Percentiles rank a stretch among this genome's conserved stretches.
These are phyloP conservation scores for Drosophila ezoana DNA, from an alignment of 2,888 invertebrate species.

Conservation along the genomic window DNA sequence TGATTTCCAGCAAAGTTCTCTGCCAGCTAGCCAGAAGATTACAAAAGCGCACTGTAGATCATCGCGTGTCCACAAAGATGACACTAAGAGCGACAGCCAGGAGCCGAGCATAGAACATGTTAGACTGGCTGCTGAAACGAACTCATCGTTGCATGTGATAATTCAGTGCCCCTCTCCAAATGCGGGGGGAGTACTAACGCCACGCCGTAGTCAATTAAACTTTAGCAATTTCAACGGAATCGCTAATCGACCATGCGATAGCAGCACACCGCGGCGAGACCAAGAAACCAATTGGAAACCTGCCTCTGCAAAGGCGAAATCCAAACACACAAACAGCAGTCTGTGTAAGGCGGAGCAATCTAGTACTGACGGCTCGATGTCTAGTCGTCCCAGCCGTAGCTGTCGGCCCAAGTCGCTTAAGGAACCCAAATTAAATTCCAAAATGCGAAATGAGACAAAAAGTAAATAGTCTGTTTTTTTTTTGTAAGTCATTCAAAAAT, in stretches of 20 bases:
- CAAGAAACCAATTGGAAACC: neutral
- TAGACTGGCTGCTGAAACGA: neutral
- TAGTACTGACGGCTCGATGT: slow-evolving; percentile 1
- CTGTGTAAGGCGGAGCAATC: neutral
- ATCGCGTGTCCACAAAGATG: neutral
- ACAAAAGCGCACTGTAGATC: neutral
- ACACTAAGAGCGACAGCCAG: neutral
- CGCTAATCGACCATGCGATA: slow-evolving; percentile 5
- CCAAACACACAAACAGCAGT: neutral
- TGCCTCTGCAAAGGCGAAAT: neutral
- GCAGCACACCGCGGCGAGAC: slow-evolving; percentile 31
- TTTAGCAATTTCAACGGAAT: slow-evolving; percentile 35
- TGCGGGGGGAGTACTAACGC: slow-evolving; percentile 8
- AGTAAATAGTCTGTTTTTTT: slow-evolving; percentile 8
- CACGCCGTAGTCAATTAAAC: slow-evolving; percentile 19
- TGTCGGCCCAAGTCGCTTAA: slow-evolving; percentile 48
- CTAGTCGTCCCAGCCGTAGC: slow-evolving; percentile 36
- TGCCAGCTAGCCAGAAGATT: neutral
- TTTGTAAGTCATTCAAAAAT: neutral
- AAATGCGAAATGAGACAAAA: slow-evolving; percentile 40
- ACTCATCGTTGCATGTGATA: neutral
- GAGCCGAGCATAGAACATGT: slow-evolving; percentile 21
- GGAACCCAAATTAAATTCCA: slow-evolving; percentile 24
- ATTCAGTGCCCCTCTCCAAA: neutral
- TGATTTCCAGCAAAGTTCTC: neutral